These are phyloP conservation scores for Bradypodion pumilum DNA, from an alignment of 2,797 vertebrate species.

Conservation along the genomic window DNA sequence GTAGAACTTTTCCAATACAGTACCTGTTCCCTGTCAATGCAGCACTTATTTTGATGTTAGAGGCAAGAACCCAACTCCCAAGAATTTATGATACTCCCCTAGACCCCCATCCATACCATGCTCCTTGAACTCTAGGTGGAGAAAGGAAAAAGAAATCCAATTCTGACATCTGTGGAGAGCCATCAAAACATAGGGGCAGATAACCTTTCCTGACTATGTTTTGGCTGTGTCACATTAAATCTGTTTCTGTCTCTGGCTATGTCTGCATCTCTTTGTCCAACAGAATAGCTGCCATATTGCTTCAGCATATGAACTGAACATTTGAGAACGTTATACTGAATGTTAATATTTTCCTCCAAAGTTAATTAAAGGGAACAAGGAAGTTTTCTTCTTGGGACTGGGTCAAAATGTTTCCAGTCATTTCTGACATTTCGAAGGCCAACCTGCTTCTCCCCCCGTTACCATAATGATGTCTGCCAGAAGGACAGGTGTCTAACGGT, in stretches of 20 bases:
- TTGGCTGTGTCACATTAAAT: not conserved
- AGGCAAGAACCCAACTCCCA: not conserved
- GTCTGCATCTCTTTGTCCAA: not conserved
- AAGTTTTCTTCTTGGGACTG: conserved; percentile 37
- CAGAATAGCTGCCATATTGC: not conserved
- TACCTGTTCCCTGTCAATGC: not conserved
- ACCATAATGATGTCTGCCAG: conserved; percentile 69
- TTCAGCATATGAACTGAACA: conserved; percentile 11
- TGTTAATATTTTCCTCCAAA: not conserved
- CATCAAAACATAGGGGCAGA: not conserved
- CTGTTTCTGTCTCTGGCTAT: not conserved
- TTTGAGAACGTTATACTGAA: conserved; percentile 32
- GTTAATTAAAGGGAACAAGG: conserved; percentile 16
- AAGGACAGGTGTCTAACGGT: conserved; percentile 73
- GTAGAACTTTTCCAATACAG: not conserved
- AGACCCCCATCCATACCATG: not conserved
- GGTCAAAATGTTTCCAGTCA: conserved; percentile 31
- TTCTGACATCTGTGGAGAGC: not conserved
- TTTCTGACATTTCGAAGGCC: conserved; percentile 62
- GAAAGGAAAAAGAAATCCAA: not conserved
- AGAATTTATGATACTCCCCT: not conserved
- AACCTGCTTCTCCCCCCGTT: conserved; percentile 58
- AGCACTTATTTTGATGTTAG: not conserved
- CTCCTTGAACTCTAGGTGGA: not conserved
- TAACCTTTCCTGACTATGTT: not conserved